Evolutionary conservation across 2,888 invertebrate genomes (phyloP), one percentile per base, ranked within the genome.

Genomic region (Tetheella fluctuosa): DNA sequence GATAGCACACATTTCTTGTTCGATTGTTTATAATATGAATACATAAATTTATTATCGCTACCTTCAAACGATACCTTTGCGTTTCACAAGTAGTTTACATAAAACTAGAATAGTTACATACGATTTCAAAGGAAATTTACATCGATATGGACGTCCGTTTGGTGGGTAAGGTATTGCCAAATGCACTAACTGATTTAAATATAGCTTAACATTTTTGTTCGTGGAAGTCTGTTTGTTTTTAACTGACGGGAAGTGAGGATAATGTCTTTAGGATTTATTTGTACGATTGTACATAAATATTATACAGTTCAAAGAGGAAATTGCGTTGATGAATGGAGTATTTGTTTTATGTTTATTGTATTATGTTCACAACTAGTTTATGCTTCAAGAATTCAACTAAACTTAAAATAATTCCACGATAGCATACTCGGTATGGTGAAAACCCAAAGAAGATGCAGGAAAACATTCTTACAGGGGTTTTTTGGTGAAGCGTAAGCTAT

Each of bases 91-190:
- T 28, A 52, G 37, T 56, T 61, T 60, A 37, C 63, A 23, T 64
- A 67, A 66, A 23, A 28, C 54, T 28, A 4, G n/a, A 25, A 54
- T 23, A 28, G 28, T 48, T 25, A 55, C 42, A n/a, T 54, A 54
- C 37, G 57, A 34, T 60, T 64, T 67, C 62, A 63, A 70, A 64
- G 64, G 63, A 67, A 63, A 59, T 57, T 64, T 62, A 58, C 59
- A 54, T 37, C 59, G 70, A 63, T 25, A 81, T 81, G 81, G 61
- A 55, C 61, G 62, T 68, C 64, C 57, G 75, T 61, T 55, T 66
- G 67, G 73, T 73, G 61, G 76, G 81, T 81, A 76, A 77, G 62
- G 75, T 76, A 75, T 69, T 62, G 60, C 56, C 61, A 59, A 63
- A 48, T 48, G 48, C 48, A 48, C 48, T 48, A 48, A 48, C 48